Base-by-base conservation (phyloP, 2,888 invertebrate species). In the Hemithea aestivaria region DNA sequence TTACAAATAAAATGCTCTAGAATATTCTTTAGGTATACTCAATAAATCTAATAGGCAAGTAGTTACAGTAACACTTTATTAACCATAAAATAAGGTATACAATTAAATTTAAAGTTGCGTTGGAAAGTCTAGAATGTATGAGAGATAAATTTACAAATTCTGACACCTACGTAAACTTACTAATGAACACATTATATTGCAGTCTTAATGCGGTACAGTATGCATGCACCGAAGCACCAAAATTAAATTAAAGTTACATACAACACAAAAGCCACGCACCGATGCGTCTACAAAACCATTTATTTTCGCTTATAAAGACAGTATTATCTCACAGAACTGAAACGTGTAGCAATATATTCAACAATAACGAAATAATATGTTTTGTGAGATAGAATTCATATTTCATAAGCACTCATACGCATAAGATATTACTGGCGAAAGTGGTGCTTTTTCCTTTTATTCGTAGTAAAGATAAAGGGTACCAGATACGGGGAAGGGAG, bases 341-440 rank as follows among this genome's bases (percentile, higher is more conserved):
- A 71, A 73, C 70, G 71, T 71, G 74, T 75, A 74, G 70, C 76
- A 73, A 80, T 81, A 77, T 76, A 75, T 76, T 74, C 62, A 69
- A 79, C 73, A 81, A 82, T 82, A 84, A 81, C 78, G 73, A 72
- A 82, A 81, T 83, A 84, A 81, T 79, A 83, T 78, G 80, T 80
- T 79, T 80, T 74, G 72, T 63, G 68, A 82, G 73, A 83, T 78
- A 75, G 78, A 80, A 81, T 84, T 81, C 82, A 84, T 85, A 83
- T 84, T 83, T 85, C 81, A 83, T 80, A 79, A 79, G 77, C 76
- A 80, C 75, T 76, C 77, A 68, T 75, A 75, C 73, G 70, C 73
- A 76, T 75, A 77, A 73, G 66, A 79, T 83, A 83, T 83, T 74
- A 72, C 76, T 63, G 58, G 52, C 34, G 63, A 69, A 71, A 73